Evolutionary conservation across 2,888 invertebrate species (phyloP).

Genomic region (Parnassius orleans): DNA sequence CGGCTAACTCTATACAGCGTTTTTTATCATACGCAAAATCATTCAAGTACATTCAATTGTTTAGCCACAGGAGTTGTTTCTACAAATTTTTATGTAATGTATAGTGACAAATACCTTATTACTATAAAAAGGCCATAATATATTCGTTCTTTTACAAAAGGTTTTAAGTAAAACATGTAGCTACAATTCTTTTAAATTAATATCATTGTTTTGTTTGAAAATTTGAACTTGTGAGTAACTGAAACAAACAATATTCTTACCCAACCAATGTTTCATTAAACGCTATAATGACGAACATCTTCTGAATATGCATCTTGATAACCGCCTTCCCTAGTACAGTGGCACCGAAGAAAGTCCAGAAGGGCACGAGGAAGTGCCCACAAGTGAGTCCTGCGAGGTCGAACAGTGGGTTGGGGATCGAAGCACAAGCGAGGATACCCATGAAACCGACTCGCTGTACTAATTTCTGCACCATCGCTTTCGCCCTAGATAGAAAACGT

Average conservation of each 20-base stretch:
- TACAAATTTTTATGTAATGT: no score
- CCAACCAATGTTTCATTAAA: slow-evolving; percentile 97
- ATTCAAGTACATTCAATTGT: no score
- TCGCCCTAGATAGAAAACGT: slow-evolving; percentile 77
- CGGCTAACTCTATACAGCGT: no score
- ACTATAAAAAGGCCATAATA: no score
- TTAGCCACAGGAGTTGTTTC: no score
- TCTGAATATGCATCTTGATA: slow-evolving; percentile 99
- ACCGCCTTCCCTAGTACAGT: slow-evolving; percentile 98
- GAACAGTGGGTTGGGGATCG: slow-evolving; percentile 99
- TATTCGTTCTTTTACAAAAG: no score
- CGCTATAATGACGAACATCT: slow-evolving; percentile 97
- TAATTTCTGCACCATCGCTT: slow-evolving; percentile 91
- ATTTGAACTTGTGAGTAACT: no score
- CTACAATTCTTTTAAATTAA: no score
- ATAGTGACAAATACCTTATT: no score
- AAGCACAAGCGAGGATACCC: slow-evolving; percentile 96
- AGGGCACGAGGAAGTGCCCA: slow-evolving; percentile 99
- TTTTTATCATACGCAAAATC: no score
- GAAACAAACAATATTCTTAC: slow-evolving; percentile 58
- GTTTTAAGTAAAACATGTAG: no score
- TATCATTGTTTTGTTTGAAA: no score
- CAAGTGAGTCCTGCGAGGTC: slow-evolving; percentile 99
- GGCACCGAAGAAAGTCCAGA: slow-evolving; percentile 99
- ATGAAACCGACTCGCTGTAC: slow-evolving; percentile 97